Percentiles rank a stretch among this genome's conserved stretches.
phyloP scores from a whole-genome alignment of 1,140 invertebrate species.

The Drosophila obscura region DNA sequence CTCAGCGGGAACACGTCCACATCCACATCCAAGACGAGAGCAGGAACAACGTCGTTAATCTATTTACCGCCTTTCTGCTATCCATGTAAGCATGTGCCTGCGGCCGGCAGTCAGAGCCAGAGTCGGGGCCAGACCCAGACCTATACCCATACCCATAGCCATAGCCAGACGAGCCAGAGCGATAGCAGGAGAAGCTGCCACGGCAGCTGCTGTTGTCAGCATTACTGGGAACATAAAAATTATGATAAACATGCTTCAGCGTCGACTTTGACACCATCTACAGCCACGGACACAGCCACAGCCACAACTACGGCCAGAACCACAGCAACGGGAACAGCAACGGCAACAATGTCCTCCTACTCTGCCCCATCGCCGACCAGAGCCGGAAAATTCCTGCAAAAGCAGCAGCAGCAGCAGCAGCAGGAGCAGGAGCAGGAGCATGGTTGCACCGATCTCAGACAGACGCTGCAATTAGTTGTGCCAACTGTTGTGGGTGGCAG shows the following conservation, averaged over 20 bases:
- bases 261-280: constrained; percentile 52
- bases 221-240: constrained; percentile 71
- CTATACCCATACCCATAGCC: constrained; percentile 18
- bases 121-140: constrained; percentile 25
- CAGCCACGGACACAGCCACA: constrained; percentile 10
- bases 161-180: constrained; percentile 9
- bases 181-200: constrained; percentile 14
- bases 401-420: constrained; percentile 28
- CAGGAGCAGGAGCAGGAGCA: constrained; percentile 41
- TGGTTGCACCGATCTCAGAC: constrained; percentile 72
- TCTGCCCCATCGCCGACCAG: constrained; percentile 6
- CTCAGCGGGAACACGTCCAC: constrained; percentile 34
- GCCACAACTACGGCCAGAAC: constrained; percentile 3
- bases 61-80: constrained; percentile 83
- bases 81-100: constrained; percentile 80
- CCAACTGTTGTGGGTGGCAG: constrained; percentile 63
- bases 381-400: constrained; percentile 63
- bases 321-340: constrained; percentile 24
- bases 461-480: constrained; percentile 80
- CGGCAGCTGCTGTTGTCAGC: constrained; percentile 51
- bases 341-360: constrained; percentile 31
- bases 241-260: constrained; percentile 78
- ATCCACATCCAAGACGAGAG: constrained; percentile 68
- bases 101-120: constrained; percentile 35
- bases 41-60: constrained; percentile 81